phyloP scores from a whole-genome alignment of 2,888 invertebrate genomes.

The Erebia aethiops region DNA sequence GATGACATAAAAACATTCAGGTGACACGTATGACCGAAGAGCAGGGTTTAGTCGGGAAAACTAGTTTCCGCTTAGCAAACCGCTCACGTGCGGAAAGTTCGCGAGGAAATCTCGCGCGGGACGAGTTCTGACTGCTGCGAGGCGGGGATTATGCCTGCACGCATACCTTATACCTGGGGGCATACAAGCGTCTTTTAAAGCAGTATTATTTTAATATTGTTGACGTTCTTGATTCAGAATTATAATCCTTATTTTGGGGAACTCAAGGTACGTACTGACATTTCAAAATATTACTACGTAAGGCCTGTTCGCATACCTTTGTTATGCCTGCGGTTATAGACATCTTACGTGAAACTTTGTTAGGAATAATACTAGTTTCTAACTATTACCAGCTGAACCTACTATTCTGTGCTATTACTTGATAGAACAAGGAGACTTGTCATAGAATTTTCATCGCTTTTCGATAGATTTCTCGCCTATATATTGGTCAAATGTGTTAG shows the following conservation, averaged over 20 bases:
- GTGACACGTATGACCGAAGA: conserved; percentile 25
- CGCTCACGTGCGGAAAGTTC: conserved; percentile 33
- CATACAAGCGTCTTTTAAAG: too few species aligned
- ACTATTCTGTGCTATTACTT: too few species aligned
- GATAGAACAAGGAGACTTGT: too few species aligned
- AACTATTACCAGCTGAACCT: too few species aligned
- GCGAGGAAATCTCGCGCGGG: conserved; percentile 29
- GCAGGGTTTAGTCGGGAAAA: conserved; percentile 17
- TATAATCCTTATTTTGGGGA: too few species aligned
- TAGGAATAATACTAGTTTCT: neutral
- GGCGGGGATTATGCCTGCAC: conserved; percentile 14
- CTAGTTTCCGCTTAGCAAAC: conserved; percentile 28
- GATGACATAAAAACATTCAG: neutral
- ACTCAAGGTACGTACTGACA: too few species aligned
- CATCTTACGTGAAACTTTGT: neutral
- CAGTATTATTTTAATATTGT: too few species aligned
- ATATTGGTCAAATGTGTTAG: too few species aligned
- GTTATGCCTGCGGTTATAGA: neutral
- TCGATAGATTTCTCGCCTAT: too few species aligned
- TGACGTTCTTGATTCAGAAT: too few species aligned
- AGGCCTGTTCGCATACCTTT: neutral
- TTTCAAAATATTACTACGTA: too few species aligned
- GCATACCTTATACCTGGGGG: conserved; percentile 10
- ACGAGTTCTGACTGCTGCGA: conserved; percentile 8
- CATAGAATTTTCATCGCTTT: too few species aligned